phyloP scores from a whole-genome alignment of 2,888 invertebrate genomes.

The Harpalus rubripes region DNA sequence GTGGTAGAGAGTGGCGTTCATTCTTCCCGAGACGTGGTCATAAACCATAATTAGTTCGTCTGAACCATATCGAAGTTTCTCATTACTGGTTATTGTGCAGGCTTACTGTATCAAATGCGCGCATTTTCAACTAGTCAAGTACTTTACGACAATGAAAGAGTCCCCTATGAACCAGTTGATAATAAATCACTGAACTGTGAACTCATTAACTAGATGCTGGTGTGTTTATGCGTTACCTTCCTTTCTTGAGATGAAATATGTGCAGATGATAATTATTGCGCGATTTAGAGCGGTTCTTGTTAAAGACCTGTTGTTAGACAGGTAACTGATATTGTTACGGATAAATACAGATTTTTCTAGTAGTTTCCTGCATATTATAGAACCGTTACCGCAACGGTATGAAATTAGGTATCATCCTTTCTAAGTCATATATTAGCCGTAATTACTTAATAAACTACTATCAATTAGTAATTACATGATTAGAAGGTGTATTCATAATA shows the following conservation, averaged over 20 bases:
- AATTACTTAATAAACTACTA: background rate
- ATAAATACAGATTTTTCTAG: slow-evolving; percentile 13
- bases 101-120: slow-evolving; percentile 46
- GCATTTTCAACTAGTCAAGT: slow-evolving; percentile 29
- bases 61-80: slow-evolving; percentile 55
- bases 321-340: slow-evolving; percentile 30
- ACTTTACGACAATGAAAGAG: slow-evolving; percentile 16
- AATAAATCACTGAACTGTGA: slow-evolving; percentile 50
- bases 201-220: slow-evolving; percentile 24
- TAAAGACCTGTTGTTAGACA: slow-evolving; percentile 19
- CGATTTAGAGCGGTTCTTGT: slow-evolving; percentile 23
- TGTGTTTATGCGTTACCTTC: slow-evolving; percentile 27
- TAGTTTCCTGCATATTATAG: slow-evolving; percentile 20
- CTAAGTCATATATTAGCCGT: background rate
- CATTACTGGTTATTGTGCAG: slow-evolving; percentile 40
- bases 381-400: slow-evolving; percentile 34
- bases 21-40: slow-evolving; percentile 1
- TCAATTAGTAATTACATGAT: slow-evolving; percentile 7
- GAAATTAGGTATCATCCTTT: slow-evolving; percentile 13
- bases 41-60: slow-evolving; percentile 47
- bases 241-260: slow-evolving; percentile 45
- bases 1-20: background rate
- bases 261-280: slow-evolving; percentile 31
- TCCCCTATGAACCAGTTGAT: slow-evolving; percentile 20
- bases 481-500: background rate